Evolutionary conservation across 2,888 invertebrate species (phyloP).

Genomic region (Allacma fusca): DNA sequence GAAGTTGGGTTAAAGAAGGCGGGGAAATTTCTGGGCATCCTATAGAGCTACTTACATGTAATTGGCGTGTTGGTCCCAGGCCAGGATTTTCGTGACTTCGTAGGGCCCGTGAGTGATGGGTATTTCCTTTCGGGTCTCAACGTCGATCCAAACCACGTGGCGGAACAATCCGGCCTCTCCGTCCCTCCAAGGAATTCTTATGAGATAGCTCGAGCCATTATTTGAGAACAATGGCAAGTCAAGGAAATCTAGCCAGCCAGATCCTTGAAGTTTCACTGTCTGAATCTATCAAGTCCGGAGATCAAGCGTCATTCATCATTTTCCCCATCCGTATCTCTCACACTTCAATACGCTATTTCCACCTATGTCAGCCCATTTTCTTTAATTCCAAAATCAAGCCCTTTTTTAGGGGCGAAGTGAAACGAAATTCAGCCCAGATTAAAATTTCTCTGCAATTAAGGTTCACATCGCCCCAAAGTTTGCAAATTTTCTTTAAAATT

Average conservation of each 20-base stretch:
- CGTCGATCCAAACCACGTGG: slow-evolving; percentile 65
- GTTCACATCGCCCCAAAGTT: too few relatives aligned
- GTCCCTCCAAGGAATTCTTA: slow-evolving; percentile 68
- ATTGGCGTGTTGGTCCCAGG: slow-evolving; percentile 83
- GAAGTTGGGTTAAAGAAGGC: too few relatives aligned
- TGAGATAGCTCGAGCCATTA: slow-evolving; percentile 65
- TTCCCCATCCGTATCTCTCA: too few relatives aligned
- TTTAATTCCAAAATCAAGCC: too few relatives aligned
- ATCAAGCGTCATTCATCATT: slow-evolving; percentile 1
- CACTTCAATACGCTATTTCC: background rate
- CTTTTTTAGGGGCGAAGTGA: too few relatives aligned
- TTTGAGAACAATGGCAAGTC: slow-evolving; percentile 65
- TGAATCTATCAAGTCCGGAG: slow-evolving; percentile 51
- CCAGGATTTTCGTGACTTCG: slow-evolving; percentile 76
- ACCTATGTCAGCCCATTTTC: too few relatives aligned
- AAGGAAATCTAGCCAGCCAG: slow-evolving; percentile 65
- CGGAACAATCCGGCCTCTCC: slow-evolving; percentile 69
- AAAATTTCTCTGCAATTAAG: too few relatives aligned
- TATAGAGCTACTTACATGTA: too few relatives aligned
- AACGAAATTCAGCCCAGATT: too few relatives aligned
- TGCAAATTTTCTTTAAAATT: too few relatives aligned
- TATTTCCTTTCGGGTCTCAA: slow-evolving; percentile 56
- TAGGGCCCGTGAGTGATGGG: slow-evolving; percentile 76
- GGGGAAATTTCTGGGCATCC: too few relatives aligned
- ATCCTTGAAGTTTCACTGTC: slow-evolving; percentile 55